A percentile compares a stretch with the other conserved stretches of the same genome.
phyloP scores from a whole-genome alignment of 2,113 vertebrate species.

The Erythrocercus mccallii region DNA sequence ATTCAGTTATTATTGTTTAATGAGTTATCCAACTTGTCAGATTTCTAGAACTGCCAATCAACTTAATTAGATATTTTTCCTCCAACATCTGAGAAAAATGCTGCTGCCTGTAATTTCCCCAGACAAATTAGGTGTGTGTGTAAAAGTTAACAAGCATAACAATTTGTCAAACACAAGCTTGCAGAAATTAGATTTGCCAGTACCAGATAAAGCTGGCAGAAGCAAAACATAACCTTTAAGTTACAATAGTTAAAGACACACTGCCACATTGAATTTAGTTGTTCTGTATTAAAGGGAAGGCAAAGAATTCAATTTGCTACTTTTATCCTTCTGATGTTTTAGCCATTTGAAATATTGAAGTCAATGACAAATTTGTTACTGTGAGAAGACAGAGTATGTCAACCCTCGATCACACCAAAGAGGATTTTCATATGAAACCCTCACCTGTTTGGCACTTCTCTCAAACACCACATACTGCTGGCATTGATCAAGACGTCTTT shows the following conservation, averaged over 20 bases:
- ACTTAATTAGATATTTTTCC: background rate
- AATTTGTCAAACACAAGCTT: background rate
- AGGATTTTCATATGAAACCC: background rate
- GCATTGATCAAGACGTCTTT: constrained; percentile 94
- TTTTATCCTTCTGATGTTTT: background rate
- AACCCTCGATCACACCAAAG: background rate
- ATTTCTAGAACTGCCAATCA: constrained; percentile 4
- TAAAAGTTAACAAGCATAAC: background rate
- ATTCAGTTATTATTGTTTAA: background rate
- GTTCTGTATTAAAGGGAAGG: background rate
- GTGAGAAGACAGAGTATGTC: background rate
- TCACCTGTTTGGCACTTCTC: constrained; percentile 97
- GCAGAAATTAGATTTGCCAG: background rate
- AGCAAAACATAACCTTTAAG: background rate
- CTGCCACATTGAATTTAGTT: background rate
- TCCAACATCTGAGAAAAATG: background rate
- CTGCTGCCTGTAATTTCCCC: background rate
- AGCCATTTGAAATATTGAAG: background rate
- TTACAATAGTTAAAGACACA: background rate
- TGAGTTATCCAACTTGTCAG: background rate
- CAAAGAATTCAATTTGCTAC: background rate
- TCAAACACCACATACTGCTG: constrained; percentile 99
- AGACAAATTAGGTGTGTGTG: background rate
- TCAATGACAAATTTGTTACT: background rate
- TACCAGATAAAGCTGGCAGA: background rate